phyloP scores from a whole-genome alignment of 2,888 invertebrate genomes.

The Agrotis ipsilon region DNA sequence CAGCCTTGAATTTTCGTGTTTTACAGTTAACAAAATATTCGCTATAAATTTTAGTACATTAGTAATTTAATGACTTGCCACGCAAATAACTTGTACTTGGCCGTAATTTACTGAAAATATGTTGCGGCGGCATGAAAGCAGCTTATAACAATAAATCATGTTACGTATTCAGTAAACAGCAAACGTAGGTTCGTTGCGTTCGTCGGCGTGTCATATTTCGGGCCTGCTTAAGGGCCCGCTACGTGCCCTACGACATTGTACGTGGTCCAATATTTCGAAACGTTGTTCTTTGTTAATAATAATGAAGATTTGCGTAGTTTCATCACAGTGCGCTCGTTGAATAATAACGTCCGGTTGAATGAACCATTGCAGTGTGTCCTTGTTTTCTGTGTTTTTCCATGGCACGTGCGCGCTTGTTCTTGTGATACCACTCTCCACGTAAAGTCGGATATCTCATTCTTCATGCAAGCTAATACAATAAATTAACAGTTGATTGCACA shows the following conservation, averaged over 20 bases:
- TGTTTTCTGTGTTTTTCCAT: constrained; percentile 91
- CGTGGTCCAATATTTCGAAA: constrained; percentile 86
- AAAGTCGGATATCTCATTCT: constrained; percentile 72
- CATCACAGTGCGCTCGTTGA: constrained; percentile 89
- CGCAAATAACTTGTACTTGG: constrained; percentile 39
- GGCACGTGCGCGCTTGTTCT: constrained; percentile 80
- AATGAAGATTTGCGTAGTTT: constrained; percentile 88
- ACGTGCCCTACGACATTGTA: constrained; percentile 77
- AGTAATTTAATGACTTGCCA: constrained; percentile 42
- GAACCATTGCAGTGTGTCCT: constrained; percentile 91
- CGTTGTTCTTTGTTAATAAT: constrained; percentile 86
- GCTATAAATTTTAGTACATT: constrained; percentile 45
- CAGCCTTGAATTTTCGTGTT: constrained; percentile 42
- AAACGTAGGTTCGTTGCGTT: constrained; percentile 54
- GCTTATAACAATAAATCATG: constrained; percentile 60
- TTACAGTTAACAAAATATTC: constrained; percentile 42
- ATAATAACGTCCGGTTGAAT: constrained; percentile 90
- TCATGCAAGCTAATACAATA: constrained; percentile 78
- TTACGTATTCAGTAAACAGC: constrained; percentile 56
- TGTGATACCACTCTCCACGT: constrained; percentile 71
- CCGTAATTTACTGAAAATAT: constrained; percentile 56
- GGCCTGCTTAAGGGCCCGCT: constrained; percentile 70
- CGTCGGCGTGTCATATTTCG: constrained; percentile 70
- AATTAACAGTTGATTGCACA: constrained; percentile 74
- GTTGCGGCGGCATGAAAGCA: constrained; percentile 48